Base-by-base conservation (phyloP, 2,113 vertebrate species). In the Antechinus stuartii region DNA sequence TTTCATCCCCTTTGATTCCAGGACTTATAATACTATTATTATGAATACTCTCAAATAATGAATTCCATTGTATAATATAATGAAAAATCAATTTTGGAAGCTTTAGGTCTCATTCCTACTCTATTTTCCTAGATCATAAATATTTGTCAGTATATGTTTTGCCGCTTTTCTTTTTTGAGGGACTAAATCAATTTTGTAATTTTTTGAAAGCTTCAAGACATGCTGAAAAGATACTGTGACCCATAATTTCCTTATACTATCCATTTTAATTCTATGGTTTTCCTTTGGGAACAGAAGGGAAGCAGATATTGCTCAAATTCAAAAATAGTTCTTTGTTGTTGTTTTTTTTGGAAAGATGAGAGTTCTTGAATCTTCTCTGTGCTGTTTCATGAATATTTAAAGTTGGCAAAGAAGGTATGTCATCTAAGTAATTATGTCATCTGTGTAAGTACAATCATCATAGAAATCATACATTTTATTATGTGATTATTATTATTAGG, bases 1-100 rank as follows among this genome's bases (percentile, higher is more conserved):
- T 94, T 90, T 94, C 19, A 90, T 42, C n/a, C 12, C 84, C 42
- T 90, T 56, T 94, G 56, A 92, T n/a, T 68, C 6, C 49, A 53
- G 91, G 42, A 22, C 91, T 94, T 96, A 50, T 90, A 94, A n/a
- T 91, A 22, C 7, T 25, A 92, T 92, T 25, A 92, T 92, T 27
- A 47, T 47, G 35, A 91, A 68, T 93, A 90, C 95, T 93, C 95
- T 47, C 93, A 96, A 96, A 57, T 56, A 16, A 26, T 26, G 27
- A 57, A 93, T 52, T 92, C 35, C 10, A 35, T 42, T 94, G n/a
- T 8, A 50, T 2, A 5, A 56, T 96, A 68, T 50, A 90, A 95
- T 94, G 90, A 91, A 2, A 6, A 47, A 95, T 84, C 57, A 47
- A 90, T 30, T 12, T n/a, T 93, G 92, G 95, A 68, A 55, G 6